Evolutionary conservation across 2,888 invertebrate genomes (phyloP).

Genomic region (Periphyllus acericola): DNA sequence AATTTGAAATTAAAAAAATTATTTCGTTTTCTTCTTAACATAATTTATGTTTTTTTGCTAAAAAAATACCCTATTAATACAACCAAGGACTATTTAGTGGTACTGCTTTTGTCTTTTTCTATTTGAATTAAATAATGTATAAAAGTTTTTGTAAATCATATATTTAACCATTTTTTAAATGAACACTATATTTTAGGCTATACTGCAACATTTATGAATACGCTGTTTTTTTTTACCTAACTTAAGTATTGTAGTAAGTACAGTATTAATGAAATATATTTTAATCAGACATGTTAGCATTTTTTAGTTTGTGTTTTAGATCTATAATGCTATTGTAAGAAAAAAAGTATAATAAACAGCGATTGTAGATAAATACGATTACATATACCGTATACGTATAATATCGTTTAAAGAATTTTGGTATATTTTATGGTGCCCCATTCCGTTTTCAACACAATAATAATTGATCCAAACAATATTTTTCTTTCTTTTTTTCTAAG

Average conservation of each 20-base stretch:
- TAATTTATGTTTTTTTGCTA: neutral
- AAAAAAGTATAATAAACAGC: constrained; percentile 12
- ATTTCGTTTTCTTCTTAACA: no score
- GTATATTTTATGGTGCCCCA: neutral
- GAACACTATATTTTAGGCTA: neutral
- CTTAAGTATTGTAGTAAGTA: neutral
- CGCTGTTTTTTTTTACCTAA: neutral
- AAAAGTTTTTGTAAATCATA: neutral
- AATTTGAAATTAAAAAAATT: no score
- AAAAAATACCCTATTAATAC: neutral
- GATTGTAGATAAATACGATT: constrained; percentile 30
- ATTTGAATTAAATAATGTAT: neutral
- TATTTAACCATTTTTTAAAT: neutral
- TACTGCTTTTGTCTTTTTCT: neutral
- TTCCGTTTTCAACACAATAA: constrained; percentile 35
- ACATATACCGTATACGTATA: neutral
- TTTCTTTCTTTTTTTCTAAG: constrained; percentile 33
- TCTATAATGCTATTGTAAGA: neutral
- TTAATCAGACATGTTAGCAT: constrained; percentile 30
- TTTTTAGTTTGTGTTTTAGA: constrained; percentile 16
- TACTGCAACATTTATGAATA: neutral
- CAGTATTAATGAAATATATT: constrained; percentile 8
- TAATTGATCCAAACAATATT: constrained; percentile 10
- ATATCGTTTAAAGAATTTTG: neutral
- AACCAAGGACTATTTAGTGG: neutral